A percentile compares a stretch with the other conserved stretches of the same genome.
Conservation (phyloP, 92 coral and sea anemone species). For the Umimayanthus kanabou region DNA sequence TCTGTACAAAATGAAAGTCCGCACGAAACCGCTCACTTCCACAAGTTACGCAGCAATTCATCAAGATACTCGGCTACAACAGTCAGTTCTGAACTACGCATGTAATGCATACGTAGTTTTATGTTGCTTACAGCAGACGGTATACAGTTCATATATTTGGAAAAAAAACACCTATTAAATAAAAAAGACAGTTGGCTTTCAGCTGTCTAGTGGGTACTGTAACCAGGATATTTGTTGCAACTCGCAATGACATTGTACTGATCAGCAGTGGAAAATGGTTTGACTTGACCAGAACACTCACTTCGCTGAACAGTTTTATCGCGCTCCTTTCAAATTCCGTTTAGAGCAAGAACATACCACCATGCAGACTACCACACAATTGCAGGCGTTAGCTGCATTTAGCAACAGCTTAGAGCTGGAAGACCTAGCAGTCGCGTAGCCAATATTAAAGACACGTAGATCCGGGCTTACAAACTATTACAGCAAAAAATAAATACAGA, state of each 20-base stretch:
- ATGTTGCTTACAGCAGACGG: neutral
- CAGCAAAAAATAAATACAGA: no score
- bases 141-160: no score
- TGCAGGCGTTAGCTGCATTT: neutral
- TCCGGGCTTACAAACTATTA: no score
- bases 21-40: neutral
- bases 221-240: neutral
- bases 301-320: no score
- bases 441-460: no score
- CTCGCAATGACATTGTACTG: neutral
- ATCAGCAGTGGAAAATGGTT: no score
- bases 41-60: neutral
- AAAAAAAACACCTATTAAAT: neutral
- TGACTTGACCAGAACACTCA: no score
- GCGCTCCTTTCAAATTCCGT: no score
- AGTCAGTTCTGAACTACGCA: neutral
- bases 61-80: neutral
- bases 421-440: neutral
- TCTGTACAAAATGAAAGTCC: neutral
- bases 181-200: neutral
- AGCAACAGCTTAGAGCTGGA: neutral
- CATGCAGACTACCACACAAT: no score
- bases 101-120: no score
- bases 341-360: no score
- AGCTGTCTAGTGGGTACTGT: neutral